Percentiles rank a stretch among this genome's conserved stretches.
Conservation (phyloP, 1,140 invertebrate genomes). For the Orius insidiosus region DNA sequence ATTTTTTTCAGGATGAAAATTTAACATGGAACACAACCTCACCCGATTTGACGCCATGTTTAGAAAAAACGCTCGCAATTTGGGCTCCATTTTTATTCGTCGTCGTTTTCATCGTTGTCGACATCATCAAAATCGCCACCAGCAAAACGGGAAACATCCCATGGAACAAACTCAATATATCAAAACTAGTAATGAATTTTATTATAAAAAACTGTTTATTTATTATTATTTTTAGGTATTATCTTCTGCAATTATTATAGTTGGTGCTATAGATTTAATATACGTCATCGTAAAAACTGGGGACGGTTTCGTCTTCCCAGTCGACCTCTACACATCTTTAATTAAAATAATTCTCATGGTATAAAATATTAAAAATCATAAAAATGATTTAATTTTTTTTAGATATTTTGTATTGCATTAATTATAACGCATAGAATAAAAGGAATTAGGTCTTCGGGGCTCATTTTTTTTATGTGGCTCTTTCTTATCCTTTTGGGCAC, state of each 20-base stretch:
- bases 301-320: slow-evolving; percentile 38
- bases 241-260: slow-evolving; percentile 10
- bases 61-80: slow-evolving; percentile 70
- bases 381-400: slow-evolving; percentile 28
- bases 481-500: slow-evolving; percentile 47
- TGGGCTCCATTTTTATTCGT: slow-evolving; percentile 76
- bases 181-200: slow-evolving; percentile 60
- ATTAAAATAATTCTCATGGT: slow-evolving; percentile 62
- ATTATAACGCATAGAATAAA: slow-evolving; percentile 60
- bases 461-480: slow-evolving; percentile 79
- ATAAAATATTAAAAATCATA: slow-evolving; percentile 24
- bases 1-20: slow-evolving; percentile 44
- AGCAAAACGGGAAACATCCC: slow-evolving; percentile 64
- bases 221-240: slow-evolving; percentile 2
- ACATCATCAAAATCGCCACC: slow-evolving; percentile 55
- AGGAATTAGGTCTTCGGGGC: slow-evolving; percentile 70
- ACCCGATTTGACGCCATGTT: slow-evolving; percentile 72
- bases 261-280: slow-evolving; percentile 1
- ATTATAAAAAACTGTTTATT: no score
- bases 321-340: slow-evolving; percentile 52
- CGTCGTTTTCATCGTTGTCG: slow-evolving; percentile 57
- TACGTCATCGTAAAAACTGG: slow-evolving; percentile 32
- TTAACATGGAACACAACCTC: slow-evolving; percentile 60
- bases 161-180: slow-evolving; percentile 59
- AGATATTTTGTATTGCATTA: slow-evolving; percentile 50